These are phyloP conservation scores for Dendrocopos noguchii DNA, from an alignment of 2,113 vertebrate genomes.

Conservation along the genomic window DNA sequence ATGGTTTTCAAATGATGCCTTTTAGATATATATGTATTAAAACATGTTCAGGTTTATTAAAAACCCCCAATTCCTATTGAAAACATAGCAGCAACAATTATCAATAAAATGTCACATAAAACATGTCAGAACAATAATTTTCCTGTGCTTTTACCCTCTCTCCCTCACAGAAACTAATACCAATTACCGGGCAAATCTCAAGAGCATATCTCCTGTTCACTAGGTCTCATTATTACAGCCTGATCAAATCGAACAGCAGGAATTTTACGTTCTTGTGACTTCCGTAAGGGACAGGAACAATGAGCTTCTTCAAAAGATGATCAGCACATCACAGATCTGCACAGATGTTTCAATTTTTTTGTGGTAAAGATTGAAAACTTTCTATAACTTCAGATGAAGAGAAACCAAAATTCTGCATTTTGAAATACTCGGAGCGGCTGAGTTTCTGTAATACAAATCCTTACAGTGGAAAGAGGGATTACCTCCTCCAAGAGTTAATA, in stretches of 20 bases:
- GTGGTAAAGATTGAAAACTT: not conserved
- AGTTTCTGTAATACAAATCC: not conserved
- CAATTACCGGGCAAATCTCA: not conserved
- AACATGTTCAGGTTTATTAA: not conserved
- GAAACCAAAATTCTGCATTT: not conserved
- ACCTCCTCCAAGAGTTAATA: not conserved
- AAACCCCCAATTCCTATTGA: not conserved
- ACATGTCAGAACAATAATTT: not conserved
- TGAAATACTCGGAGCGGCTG: not conserved
- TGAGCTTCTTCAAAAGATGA: not conserved
- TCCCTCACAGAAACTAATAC: not conserved
- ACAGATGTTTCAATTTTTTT: not conserved
- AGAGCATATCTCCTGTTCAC: not conserved
- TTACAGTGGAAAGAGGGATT: not conserved
- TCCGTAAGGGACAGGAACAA: not conserved
- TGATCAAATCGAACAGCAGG: not conserved
- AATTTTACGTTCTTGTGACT: not conserved
- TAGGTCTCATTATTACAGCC: not conserved
- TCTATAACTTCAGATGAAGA: not conserved
- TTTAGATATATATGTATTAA: not conserved
- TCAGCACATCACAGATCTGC: not conserved
- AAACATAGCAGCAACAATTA: not conserved
- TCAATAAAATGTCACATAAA: not conserved
- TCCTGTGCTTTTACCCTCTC: not conserved
- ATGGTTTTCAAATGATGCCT: not conserved